Conservation (phyloP, 1,140 invertebrate genomes). For the Magallana gigas region DNA sequence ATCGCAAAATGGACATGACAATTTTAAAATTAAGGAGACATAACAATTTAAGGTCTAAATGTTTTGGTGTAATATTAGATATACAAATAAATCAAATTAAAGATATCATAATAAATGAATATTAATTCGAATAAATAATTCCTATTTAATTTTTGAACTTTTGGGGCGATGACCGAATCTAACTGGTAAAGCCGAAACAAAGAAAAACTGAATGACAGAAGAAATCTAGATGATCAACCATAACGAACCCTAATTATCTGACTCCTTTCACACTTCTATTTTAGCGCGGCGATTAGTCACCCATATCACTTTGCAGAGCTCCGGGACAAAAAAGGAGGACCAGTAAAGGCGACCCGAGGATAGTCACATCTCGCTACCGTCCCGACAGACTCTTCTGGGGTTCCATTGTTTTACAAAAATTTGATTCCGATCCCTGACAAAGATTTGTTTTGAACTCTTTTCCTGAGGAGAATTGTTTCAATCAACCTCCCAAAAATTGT, state of each 20-base stretch:
- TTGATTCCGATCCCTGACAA: not conserved
- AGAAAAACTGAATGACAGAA: not conserved
- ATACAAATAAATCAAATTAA: too few species aligned
- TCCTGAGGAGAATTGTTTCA: constrained; percentile 19
- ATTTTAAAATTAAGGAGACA: too few species aligned
- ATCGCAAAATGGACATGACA: too few species aligned
- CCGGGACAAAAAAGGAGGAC: not conserved
- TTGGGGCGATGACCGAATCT: not conserved
- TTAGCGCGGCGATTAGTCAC: constrained; percentile 10
- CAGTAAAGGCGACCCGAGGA: too few species aligned
- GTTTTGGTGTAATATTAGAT: too few species aligned
- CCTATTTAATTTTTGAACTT: not conserved
- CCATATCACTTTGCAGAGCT: not conserved
- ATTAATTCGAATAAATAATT: too few species aligned
- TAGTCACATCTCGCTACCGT: not conserved
- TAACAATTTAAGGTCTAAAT: too few species aligned
- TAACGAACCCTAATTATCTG: constrained; percentile 12
- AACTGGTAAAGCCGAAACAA: not conserved
- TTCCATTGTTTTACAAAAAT: constrained; percentile 27
- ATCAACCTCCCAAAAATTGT: constrained; percentile 19
- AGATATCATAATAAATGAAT: too few species aligned
- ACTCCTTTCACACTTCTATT: constrained; percentile 17
- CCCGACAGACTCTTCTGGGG: constrained; percentile 2
- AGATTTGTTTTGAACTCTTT: not conserved
- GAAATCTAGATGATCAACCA: not conserved